phyloP scores from a whole-genome alignment of 1,140 invertebrate species.

The Drosophila athabasca region DNA sequence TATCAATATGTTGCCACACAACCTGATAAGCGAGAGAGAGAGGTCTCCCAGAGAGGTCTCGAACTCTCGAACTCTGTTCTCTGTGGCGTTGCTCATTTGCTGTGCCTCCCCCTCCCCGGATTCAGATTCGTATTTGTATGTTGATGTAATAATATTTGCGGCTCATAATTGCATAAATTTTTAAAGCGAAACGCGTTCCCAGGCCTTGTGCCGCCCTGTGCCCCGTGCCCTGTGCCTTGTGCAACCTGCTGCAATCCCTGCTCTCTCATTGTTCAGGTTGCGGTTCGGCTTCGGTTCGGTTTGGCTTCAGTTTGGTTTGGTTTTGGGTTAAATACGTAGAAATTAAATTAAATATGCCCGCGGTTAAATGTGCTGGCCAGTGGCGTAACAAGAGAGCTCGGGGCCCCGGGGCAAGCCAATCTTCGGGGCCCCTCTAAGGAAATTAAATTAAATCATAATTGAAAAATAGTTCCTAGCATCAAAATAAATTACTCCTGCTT shows the following conservation, averaged over 20 bases:
- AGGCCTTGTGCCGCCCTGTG: constrained; percentile 3
- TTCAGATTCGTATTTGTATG: constrained; percentile 64
- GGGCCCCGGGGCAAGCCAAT: no score
- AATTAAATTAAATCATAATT: no score
- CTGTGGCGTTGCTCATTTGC: constrained; percentile 57
- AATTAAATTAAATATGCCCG: constrained; percentile 80
- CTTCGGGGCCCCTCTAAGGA: no score
- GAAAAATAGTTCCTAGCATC: no score
- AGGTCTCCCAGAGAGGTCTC: background rate
- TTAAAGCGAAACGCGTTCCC: constrained; percentile 69
- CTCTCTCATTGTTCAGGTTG: constrained; percentile 20
- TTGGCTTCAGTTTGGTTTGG: constrained; percentile 28
- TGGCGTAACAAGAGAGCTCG: no score
- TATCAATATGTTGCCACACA: constrained; percentile 80
- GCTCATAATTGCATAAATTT: constrained; percentile 82
- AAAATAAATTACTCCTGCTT: no score
- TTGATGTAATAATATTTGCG: constrained; percentile 81
- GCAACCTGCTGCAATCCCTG: constrained; percentile 20
- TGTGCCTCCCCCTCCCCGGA: background rate
- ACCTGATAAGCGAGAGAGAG: constrained; percentile 1
- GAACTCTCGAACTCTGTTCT: background rate
- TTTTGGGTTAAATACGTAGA: constrained; percentile 77
- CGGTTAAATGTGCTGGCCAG: constrained; percentile 51
- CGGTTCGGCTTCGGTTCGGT: constrained; percentile 8
- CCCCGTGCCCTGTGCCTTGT: constrained; percentile 19